Evolutionary conservation across 2,113 vertebrate species (phyloP).

Genomic region (Lanius collurio): DNA sequence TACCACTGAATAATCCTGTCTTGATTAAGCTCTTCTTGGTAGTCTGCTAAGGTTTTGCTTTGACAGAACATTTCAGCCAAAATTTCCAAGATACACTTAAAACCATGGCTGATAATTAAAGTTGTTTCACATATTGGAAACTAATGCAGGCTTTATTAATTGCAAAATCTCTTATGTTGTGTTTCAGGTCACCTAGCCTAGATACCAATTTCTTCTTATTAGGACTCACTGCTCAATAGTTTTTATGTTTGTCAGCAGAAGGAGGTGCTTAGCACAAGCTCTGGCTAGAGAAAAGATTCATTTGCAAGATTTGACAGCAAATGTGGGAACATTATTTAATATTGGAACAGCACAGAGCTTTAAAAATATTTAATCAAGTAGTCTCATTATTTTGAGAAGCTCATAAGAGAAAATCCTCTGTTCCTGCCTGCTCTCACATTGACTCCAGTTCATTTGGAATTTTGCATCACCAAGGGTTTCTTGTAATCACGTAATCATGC

Average conservation of each 20-base stretch:
- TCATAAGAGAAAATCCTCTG: neutral
- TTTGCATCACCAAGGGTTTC: neutral
- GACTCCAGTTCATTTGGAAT: neutral
- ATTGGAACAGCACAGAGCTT: neutral
- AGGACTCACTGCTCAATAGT: neutral
- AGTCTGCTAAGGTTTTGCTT: neutral
- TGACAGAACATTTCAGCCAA: neutral
- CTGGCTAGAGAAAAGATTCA: neutral
- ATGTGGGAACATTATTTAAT: neutral
- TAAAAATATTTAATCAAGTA: neutral
- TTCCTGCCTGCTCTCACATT: neutral
- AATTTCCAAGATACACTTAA: neutral
- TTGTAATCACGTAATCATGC: neutral
- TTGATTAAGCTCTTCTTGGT: constrained; percentile 31
- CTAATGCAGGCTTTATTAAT: neutral
- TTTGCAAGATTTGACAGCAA: neutral
- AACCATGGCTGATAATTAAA: neutral
- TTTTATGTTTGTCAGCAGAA: neutral
- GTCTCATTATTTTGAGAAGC: neutral
- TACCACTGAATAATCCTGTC: constrained; percentile 20
- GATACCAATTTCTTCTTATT: neutral
- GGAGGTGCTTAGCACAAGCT: neutral
- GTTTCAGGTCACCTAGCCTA: neutral
- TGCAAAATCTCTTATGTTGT: neutral
- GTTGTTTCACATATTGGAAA: neutral